phyloP scores from a whole-genome alignment of 2,113 vertebrate species.

The Colius striatus region DNA sequence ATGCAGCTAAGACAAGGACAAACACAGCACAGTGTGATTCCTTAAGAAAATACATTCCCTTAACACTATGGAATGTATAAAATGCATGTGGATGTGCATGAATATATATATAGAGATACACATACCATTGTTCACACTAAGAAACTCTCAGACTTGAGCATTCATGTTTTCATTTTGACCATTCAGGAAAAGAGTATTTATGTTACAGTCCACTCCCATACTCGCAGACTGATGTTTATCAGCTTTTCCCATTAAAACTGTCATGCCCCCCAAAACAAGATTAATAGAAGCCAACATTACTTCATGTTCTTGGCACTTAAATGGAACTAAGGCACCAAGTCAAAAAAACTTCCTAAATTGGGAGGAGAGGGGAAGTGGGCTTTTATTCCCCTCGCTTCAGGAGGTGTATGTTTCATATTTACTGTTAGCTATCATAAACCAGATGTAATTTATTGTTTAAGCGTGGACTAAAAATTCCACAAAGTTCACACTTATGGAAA shows the following conservation, averaged over 20 bases:
- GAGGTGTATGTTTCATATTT: conserved; percentile 39
- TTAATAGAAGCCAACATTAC: conserved; percentile 78
- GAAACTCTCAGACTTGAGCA: conserved; percentile 32
- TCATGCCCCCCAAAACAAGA: conserved; percentile 74
- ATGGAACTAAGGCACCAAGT: conserved; percentile 67
- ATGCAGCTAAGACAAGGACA: conserved; percentile 25
- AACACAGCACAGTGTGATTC: conserved; percentile 33
- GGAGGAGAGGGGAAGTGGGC: conserved; percentile 27
- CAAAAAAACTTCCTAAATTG: conserved; percentile 66
- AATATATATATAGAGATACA: conserved; percentile 13
- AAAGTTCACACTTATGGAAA: not conserved
- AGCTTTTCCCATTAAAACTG: conserved; percentile 79
- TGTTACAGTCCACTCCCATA: conserved; percentile 72
- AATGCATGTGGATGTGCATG: conserved; percentile 22
- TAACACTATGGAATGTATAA: conserved; percentile 37
- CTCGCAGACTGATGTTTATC: conserved; percentile 79
- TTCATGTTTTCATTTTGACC: conserved; percentile 53
- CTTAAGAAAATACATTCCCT: conserved; percentile 48
- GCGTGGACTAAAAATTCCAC: conserved; percentile 32
- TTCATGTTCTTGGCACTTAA: conserved; percentile 75
- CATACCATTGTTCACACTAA: conserved; percentile 53
- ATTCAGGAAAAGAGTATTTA: conserved; percentile 74
- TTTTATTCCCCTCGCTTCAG: conserved; percentile 1
- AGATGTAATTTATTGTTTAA: conserved; percentile 46
- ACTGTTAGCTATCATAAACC: conserved; percentile 39